Evolutionary conservation across 2,797 vertebrate species (phyloP).

Genomic region (Chromis chromis): DNA sequence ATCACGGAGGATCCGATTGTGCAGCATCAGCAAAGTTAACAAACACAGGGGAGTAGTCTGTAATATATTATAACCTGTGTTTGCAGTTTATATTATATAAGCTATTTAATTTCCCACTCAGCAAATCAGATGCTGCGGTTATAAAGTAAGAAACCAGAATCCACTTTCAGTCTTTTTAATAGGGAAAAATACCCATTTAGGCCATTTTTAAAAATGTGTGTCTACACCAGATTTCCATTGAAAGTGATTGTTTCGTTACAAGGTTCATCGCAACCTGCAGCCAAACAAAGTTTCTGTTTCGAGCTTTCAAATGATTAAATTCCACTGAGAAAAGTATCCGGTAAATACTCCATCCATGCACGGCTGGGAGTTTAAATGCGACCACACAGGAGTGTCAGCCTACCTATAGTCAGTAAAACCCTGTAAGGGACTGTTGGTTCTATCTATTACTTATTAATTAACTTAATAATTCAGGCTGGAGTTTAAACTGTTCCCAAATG

Average conservation of each 20-base stretch:
- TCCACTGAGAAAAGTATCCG: not conserved
- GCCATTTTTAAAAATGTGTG: not conserved
- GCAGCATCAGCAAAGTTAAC: not conserved
- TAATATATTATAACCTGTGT: too few species aligned
- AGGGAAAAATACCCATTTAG: not conserved
- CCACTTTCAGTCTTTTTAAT: not conserved
- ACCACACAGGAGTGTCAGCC: not conserved
- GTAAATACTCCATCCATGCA: not conserved
- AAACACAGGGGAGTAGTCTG: too few species aligned
- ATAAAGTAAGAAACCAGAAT: not conserved
- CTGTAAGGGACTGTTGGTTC: rapidly evolving
- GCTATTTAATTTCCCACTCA: not conserved
- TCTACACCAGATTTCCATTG: not conserved
- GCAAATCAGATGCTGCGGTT: not conserved
- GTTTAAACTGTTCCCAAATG: constrained; percentile 1
- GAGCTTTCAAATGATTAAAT: not conserved
- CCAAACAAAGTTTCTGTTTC: too few species aligned
- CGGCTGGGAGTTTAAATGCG: not conserved
- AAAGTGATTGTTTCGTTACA: not conserved
- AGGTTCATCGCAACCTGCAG: not conserved
- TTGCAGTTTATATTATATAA: not conserved
- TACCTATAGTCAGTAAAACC: not conserved
- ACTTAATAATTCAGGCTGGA: not conserved
- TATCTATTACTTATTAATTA: not conserved
- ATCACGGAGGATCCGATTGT: not conserved